Percentiles rank a stretch among this genome's conserved stretches.
Conservation (phyloP, 2,113 vertebrate species). For the Megalops atlanticus region DNA sequence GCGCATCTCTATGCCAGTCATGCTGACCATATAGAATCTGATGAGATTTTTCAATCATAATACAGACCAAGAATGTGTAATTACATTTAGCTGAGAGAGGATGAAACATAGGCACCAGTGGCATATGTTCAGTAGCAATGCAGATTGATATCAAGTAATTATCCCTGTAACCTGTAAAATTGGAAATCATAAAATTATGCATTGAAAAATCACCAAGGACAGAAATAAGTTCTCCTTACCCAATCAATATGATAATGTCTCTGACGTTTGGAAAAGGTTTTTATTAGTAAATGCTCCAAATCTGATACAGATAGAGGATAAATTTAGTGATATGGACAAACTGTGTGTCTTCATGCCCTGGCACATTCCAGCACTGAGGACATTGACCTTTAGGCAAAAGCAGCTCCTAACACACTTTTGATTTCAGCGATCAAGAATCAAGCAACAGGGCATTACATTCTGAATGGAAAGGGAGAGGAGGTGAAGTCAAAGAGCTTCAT, state of each 20-base stretch:
- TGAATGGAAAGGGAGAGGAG: conserved; percentile 91
- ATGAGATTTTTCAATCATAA: too few relatives aligned
- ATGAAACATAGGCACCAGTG: not conserved
- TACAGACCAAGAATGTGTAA: not conserved
- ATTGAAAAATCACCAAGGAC: too few relatives aligned
- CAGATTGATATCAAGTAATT: not conserved
- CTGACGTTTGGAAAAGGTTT: not conserved
- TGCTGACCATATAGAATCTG: too few relatives aligned
- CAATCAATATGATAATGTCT: not conserved
- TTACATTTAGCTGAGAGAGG: not conserved
- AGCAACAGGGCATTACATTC: conserved; percentile 93
- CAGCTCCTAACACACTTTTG: conserved; percentile 43
- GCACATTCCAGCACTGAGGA: too few relatives aligned
- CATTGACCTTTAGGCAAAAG: not conserved
- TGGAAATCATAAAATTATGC: not conserved
- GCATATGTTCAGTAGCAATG: not conserved
- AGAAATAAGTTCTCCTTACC: too few relatives aligned
- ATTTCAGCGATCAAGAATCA: conserved; percentile 96
- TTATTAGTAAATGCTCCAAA: not conserved
- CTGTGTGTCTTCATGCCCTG: too few relatives aligned
- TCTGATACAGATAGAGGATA: not conserved
- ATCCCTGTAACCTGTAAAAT: not conserved
- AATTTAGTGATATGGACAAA: not conserved
- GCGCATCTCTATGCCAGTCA: not conserved
- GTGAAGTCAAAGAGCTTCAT: conserved; percentile 87